A percentile compares a stretch with the other conserved stretches of the same genome.
These are phyloP conservation scores for Salvelinus sp. DNA, from an alignment of 2,113 vertebrate species.

Conservation along the genomic window DNA sequence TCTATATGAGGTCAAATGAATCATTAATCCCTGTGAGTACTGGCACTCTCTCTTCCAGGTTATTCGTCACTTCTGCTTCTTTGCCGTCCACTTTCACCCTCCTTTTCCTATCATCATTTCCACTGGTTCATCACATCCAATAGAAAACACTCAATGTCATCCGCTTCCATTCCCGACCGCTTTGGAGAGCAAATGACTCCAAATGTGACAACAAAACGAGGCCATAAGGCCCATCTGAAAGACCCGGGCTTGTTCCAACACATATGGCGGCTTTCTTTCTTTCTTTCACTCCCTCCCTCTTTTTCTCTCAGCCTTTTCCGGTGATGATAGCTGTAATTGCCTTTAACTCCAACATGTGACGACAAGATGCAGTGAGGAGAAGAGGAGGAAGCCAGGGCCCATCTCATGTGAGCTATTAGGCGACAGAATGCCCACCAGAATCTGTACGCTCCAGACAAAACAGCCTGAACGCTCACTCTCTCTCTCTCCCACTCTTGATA, in stretches of 20 bases:
- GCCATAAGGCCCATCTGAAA: not conserved
- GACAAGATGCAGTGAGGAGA: not conserved
- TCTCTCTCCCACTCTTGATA: no score
- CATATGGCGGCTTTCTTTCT: no score
- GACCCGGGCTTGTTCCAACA: not conserved
- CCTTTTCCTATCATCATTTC: no score
- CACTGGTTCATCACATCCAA: no score
- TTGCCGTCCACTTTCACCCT: no score
- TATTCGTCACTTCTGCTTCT: no score
- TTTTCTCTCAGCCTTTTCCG: slow-evolving; percentile 5
- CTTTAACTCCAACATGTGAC: slow-evolving; percentile 13
- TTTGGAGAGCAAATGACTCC: not conserved
- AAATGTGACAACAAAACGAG: no score
- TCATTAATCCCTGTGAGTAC: no score
- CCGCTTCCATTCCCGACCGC: not conserved
- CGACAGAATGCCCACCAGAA: not conserved
- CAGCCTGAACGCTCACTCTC: not conserved
- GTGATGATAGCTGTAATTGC: slow-evolving; percentile 38
- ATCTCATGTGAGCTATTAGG: slow-evolving; percentile 41
- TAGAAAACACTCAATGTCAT: not conserved
- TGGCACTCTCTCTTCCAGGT: no score
- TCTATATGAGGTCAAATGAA: no score
- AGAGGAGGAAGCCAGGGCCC: slow-evolving; percentile 37
- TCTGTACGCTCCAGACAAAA: not conserved
- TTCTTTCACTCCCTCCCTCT: slow-evolving; percentile 5